Evolutionary conservation across 2,888 invertebrate species (phyloP).

Genomic region (Drosophila greeni): DNA sequence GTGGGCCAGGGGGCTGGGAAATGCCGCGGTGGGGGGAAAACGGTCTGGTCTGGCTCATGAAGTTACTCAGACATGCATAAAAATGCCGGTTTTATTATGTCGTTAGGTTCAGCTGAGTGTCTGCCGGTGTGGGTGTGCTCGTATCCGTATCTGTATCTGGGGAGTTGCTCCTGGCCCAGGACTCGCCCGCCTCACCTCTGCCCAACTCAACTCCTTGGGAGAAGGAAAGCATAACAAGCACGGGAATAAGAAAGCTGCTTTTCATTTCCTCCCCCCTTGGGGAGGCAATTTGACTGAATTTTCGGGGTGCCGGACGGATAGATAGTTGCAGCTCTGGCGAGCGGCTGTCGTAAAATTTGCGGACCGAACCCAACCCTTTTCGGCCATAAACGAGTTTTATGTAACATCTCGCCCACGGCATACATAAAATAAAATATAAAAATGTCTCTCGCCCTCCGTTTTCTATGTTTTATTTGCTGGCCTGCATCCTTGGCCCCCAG

Average conservation of each 20-base stretch:
- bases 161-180: conserved; percentile 13
- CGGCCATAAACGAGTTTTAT: conserved; percentile 59
- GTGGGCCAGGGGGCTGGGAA: conserved; percentile 1
- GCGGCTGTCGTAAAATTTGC: conserved; percentile 47
- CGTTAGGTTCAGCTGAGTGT: conserved; percentile 53
- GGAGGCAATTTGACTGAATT: conserved; percentile 33
- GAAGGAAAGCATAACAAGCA: conserved; percentile 7
- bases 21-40: conserved; percentile 10
- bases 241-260: conserved; percentile 29
- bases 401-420: conserved; percentile 60
- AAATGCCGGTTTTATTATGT: conserved; percentile 74
- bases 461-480: conserved; percentile 52
- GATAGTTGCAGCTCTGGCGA: conserved; percentile 38
- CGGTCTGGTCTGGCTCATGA: conserved; percentile 62
- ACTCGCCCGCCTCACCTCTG: conserved; percentile 4
- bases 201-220: conserved; percentile 7
- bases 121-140: conserved; percentile 23
- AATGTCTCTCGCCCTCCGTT: conserved; percentile 36
- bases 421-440: conserved; percentile 61
- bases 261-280: conserved; percentile 25
- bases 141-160: conserved; percentile 32
- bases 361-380: conserved; percentile 52
- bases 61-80: conserved; percentile 73
- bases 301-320: conserved; percentile 10
- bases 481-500: conserved; percentile 59